Percentiles rank a stretch among this genome's conserved stretches.
phyloP scores from a whole-genome alignment of 2,797 vertebrate genomes.

The Hyperoplus lanceolatus region DNA sequence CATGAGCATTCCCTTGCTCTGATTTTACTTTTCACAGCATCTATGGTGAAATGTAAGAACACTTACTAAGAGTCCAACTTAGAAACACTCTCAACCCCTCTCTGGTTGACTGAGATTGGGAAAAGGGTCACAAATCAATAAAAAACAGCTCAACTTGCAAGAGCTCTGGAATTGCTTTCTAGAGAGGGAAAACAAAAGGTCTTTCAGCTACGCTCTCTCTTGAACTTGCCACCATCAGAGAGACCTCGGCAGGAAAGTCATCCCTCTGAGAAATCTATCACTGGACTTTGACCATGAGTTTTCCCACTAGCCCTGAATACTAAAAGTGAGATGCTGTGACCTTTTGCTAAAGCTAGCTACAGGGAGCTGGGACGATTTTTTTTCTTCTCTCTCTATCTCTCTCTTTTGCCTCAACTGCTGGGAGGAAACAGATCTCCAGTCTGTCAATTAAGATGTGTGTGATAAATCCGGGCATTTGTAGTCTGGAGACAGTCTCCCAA shows the following conservation, averaged over 20 bases:
- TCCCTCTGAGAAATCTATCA: conserved; percentile 69
- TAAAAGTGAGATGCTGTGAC: conserved; percentile 64
- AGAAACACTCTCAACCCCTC: conserved; percentile 23
- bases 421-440: conserved; percentile 55
- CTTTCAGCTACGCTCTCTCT: conserved; percentile 25
- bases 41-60: conserved; percentile 1
- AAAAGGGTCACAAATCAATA: conserved; percentile 47
- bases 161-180: conserved; percentile 43
- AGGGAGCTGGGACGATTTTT: conserved; percentile 39
- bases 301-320: conserved; percentile 61
- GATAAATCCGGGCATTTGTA: conserved; percentile 76
- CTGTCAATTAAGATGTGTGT: conserved; percentile 79
- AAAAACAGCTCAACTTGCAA: conserved; percentile 28
- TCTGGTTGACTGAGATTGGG: conserved; percentile 10
- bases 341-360: conserved; percentile 62
- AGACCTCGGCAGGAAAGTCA: conserved; percentile 59
- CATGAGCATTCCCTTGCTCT: neutral
- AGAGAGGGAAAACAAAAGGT: conserved; percentile 37
- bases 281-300: conserved; percentile 66
- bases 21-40: neutral
- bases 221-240: conserved; percentile 33
- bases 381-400: neutral
- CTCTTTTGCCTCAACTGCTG: conserved; percentile 55
- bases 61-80: neutral
- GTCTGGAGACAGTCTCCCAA: conserved; percentile 58